Conservation (phyloP, 2,113 vertebrate species). For the Heloderma charlesbogerti region DNA sequence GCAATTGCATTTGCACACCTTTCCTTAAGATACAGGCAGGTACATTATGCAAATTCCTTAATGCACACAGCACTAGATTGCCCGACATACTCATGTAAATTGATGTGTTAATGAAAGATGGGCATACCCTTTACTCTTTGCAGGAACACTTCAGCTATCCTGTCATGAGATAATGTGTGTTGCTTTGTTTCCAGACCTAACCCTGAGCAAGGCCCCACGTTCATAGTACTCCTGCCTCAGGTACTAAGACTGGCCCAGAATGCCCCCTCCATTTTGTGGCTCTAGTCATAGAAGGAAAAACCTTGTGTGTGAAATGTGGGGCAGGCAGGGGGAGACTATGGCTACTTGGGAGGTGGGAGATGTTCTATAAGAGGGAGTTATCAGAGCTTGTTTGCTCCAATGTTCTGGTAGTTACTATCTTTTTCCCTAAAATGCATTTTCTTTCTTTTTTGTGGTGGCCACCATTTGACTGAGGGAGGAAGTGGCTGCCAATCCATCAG, state of each 20-base stretch:
- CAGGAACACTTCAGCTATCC: background rate
- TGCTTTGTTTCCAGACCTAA: background rate
- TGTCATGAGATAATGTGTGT: background rate
- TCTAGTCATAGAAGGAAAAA: background rate
- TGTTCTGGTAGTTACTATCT: too few species aligned
- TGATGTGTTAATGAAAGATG: slow-evolving; percentile 16
- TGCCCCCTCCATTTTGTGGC: background rate
- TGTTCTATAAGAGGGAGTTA: too few species aligned
- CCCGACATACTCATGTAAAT: slow-evolving; percentile 16
- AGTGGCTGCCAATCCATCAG: too few species aligned
- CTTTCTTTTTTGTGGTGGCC: too few species aligned
- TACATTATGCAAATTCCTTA: slow-evolving; percentile 29
- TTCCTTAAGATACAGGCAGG: slow-evolving; percentile 24
- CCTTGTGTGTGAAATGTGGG: too few species aligned
- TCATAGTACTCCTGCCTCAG: background rate
- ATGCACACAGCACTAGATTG: background rate
- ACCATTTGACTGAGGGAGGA: too few species aligned
- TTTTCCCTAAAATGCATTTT: too few species aligned
- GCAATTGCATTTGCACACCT: slow-evolving; percentile 9
- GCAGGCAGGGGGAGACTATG: too few species aligned
- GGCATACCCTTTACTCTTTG: background rate
- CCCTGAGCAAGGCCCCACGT: background rate
- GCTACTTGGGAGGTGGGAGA: too few species aligned
- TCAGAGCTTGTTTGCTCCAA: too few species aligned
- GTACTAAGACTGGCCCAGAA: background rate